Evolutionary conservation across 35 echinoderm and acorn worm genomes (phyloP).

Genomic region (Ptychodera flava): DNA sequence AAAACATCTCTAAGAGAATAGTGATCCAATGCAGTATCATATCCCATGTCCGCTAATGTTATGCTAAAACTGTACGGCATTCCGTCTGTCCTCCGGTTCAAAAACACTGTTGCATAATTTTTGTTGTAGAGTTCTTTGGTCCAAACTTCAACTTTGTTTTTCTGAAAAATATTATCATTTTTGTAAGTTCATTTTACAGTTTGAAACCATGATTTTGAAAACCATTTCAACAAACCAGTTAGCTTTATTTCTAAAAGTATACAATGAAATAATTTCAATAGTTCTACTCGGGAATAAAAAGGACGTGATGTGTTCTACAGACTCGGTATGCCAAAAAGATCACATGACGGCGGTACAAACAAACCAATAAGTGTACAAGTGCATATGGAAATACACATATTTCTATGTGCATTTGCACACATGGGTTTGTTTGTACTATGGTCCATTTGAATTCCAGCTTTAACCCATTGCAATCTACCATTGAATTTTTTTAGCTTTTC

Average conservation of each 20-base stretch:
- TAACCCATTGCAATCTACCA: too few relatives aligned
- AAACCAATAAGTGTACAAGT: too few relatives aligned
- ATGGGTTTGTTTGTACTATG: too few relatives aligned
- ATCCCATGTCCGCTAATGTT: constrained; percentile 28
- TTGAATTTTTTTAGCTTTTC: too few relatives aligned
- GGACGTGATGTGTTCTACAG: too few relatives aligned
- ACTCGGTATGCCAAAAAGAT: not conserved
- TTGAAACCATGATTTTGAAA: not conserved
- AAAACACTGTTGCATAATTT: constrained; percentile 56
- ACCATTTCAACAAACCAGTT: too few relatives aligned
- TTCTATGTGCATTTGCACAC: too few relatives aligned
- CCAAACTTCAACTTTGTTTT: constrained; percentile 47
- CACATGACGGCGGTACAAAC: too few relatives aligned
- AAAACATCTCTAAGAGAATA: constrained; percentile 74
- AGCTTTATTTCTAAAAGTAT: not conserved
- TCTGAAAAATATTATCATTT: not conserved
- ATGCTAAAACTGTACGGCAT: constrained; percentile 24
- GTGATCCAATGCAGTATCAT: not conserved
- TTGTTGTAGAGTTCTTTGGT: constrained; percentile 37
- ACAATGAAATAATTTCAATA: not conserved
- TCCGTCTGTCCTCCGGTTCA: constrained; percentile 17
- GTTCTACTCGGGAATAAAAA: not conserved
- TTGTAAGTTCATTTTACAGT: not conserved
- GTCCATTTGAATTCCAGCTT: too few relatives aligned
- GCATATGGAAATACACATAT: too few relatives aligned